A percentile compares a stretch with the other conserved stretches of the same genome.
phyloP scores from a whole-genome alignment of 2,888 invertebrate genomes.

The Aleiodes testaceus region DNA sequence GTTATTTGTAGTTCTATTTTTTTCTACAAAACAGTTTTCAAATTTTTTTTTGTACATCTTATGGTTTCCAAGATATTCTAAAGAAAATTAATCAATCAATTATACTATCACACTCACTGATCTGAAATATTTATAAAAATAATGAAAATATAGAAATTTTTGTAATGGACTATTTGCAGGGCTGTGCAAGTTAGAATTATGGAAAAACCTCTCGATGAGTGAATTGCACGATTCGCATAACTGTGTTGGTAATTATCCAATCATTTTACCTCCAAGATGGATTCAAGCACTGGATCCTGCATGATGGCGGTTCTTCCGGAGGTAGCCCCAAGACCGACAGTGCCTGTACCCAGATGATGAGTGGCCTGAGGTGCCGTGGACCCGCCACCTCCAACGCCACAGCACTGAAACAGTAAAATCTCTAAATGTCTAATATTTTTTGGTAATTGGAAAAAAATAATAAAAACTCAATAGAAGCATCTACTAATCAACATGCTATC shows the following conservation, averaged over 20 bases:
- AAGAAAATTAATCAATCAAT: too few species aligned
- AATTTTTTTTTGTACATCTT: too few species aligned
- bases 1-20: neutral
- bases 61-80: too few species aligned
- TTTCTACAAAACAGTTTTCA: neutral
- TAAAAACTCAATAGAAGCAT: neutral
- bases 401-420: slow-evolving; percentile 65
- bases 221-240: too few species aligned
- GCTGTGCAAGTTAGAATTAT: too few species aligned
- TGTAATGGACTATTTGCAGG: neutral
- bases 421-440: neutral
- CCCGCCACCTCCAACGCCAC: slow-evolving; percentile 72
- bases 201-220: too few species aligned
- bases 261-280: slow-evolving; percentile 67
- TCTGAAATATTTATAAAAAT: too few species aligned
- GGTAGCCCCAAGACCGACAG: slow-evolving; percentile 65
- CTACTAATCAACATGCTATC: too few species aligned
- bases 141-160: neutral
- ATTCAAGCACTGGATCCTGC: slow-evolving; percentile 71
- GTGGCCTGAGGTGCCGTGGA: slow-evolving; percentile 71
- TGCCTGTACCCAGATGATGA: slow-evolving; percentile 69
- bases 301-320: slow-evolving; percentile 67
- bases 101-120: too few species aligned
- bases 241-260: too few species aligned
- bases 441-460: neutral